Conservation (phyloP, 2,888 invertebrate genomes). For the Prenolepis imparis region DNA sequence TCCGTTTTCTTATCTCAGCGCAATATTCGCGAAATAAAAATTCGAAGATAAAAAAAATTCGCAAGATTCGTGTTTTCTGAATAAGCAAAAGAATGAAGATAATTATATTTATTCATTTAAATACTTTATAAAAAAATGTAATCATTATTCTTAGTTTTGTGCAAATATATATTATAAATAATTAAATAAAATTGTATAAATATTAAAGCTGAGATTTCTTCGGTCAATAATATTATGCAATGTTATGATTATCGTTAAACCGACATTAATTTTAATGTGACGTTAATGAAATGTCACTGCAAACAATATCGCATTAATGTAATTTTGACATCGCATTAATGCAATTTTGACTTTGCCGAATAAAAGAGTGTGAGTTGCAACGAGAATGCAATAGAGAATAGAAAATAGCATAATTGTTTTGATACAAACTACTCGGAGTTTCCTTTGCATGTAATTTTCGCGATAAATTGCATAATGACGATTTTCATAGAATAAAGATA, state of each 20-base stretch:
- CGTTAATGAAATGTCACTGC: background rate
- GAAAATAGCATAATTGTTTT: constrained; percentile 29
- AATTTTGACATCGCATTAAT: background rate
- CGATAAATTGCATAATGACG: background rate
- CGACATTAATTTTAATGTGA: background rate
- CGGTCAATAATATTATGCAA: background rate
- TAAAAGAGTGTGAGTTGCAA: background rate
- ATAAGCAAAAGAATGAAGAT: background rate
- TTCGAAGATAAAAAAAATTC: background rate
- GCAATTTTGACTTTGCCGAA: background rate
- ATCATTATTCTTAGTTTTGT: background rate
- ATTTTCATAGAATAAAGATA: background rate
- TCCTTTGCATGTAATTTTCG: constrained; percentile 13
- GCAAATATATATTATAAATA: background rate
- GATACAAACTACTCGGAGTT: background rate
- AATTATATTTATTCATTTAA: constrained; percentile 6
- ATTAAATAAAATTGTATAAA: background rate
- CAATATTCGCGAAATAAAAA: background rate
- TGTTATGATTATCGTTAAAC: background rate
- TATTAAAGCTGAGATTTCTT: background rate
- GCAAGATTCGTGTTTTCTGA: background rate
- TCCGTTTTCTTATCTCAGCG: background rate
- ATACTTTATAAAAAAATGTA: background rate
- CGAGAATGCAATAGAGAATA: constrained; percentile 2
- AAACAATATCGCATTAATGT: background rate